Conservation (phyloP, 2,797 vertebrate genomes). For the Siniperca obscura region DNA sequence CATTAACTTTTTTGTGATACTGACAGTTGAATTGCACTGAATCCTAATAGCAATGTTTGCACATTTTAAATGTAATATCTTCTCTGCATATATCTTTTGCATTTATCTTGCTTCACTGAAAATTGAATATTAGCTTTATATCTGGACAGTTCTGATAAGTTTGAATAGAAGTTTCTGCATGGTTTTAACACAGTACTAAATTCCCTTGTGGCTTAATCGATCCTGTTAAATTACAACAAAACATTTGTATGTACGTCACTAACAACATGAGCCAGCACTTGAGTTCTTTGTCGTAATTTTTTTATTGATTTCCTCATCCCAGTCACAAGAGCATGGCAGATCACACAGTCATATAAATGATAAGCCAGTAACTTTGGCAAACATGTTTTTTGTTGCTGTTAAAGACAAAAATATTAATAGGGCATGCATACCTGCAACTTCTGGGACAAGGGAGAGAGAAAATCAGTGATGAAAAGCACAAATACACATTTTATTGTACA, state of each 20-base stretch:
- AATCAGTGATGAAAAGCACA: constrained; percentile 28
- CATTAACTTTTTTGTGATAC: neutral
- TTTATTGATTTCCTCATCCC: constrained; percentile 71
- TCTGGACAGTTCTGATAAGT: neutral
- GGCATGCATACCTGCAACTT: constrained; percentile 24
- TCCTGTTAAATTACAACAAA: constrained; percentile 11
- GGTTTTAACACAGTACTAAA: neutral
- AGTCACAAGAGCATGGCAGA: constrained; percentile 46
- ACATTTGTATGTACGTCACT: constrained; percentile 25
- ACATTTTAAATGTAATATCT: constrained; percentile 20
- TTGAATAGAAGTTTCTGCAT: constrained; percentile 12
- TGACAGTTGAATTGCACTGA: constrained; percentile 4
- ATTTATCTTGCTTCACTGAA: neutral
- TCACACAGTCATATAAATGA: constrained; percentile 49
- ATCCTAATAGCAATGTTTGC: constrained; percentile 15
- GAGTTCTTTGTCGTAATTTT: constrained; percentile 32
- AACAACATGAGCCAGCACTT: constrained; percentile 25
- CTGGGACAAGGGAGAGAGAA: neutral
- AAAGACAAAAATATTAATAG: constrained; percentile 12
- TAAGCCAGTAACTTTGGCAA: constrained; percentile 73
- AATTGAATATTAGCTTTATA: neutral
- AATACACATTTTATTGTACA: constrained; percentile 19
- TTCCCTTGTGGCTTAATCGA: constrained; percentile 2
- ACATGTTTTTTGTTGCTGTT: constrained; percentile 27
- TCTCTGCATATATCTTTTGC: neutral